Evolutionary conservation across 1,140 invertebrate species (phyloP).

Genomic region (Pomacea maculata): DNA sequence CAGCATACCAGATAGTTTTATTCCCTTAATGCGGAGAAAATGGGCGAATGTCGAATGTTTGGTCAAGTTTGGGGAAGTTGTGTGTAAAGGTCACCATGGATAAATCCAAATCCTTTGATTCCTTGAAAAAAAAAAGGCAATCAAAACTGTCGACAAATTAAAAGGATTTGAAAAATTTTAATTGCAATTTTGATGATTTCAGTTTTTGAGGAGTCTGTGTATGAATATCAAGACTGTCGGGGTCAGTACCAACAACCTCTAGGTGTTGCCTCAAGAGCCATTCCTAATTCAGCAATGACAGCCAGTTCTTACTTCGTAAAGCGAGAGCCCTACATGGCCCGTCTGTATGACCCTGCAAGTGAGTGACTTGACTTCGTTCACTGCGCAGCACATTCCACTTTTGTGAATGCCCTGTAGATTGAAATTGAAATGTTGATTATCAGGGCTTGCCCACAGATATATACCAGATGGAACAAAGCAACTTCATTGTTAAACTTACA

Average conservation of each 20-base stretch:
- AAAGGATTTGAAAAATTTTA: too few species aligned
- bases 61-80: too few species aligned
- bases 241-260: constrained; percentile 38
- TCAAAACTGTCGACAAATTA: too few species aligned
- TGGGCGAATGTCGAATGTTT: too few species aligned
- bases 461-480: not conserved
- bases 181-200: not conserved
- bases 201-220: constrained; percentile 28
- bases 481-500: too few species aligned
- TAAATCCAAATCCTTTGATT: too few species aligned
- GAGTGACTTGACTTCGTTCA: not conserved
- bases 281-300: constrained; percentile 47
- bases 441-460: not conserved
- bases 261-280: constrained; percentile 47
- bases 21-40: too few species aligned
- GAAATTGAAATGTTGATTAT: not conserved
- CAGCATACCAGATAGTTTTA: too few species aligned
- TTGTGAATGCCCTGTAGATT: not conserved
- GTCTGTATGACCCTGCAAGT: constrained; percentile 38
- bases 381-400: too few species aligned
- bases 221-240: constrained; percentile 45
- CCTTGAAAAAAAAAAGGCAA: too few species aligned
- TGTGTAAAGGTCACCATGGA: too few species aligned
- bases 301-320: constrained; percentile 44
- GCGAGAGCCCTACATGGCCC: constrained; percentile 28